Conservation (phyloP, 2,113 vertebrate species). For the Festucalex cinctus region DNA sequence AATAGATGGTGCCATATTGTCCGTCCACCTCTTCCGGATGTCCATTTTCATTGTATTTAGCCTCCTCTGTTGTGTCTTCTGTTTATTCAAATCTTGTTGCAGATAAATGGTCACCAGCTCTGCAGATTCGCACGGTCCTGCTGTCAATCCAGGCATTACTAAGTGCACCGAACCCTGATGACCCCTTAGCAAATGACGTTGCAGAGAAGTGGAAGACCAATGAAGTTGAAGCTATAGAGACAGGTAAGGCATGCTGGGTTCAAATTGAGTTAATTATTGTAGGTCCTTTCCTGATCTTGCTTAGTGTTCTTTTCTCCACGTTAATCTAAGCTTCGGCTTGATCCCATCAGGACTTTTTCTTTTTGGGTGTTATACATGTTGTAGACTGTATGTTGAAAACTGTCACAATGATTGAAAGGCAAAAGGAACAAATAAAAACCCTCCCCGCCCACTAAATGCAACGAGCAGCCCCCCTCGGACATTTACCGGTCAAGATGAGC, state of each 20-base stretch:
- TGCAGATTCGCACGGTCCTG: conserved; percentile 98
- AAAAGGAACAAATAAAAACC: too few species aligned
- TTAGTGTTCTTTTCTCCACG: background rate
- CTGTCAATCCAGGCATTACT: conserved; percentile 99
- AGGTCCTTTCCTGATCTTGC: background rate
- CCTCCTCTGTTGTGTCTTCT: background rate
- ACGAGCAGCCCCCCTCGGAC: too few species aligned
- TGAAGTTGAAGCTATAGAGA: conserved; percentile 99
- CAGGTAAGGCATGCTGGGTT: conserved; percentile 72
- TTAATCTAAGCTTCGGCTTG: too few species aligned
- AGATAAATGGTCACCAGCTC: conserved; percentile 99
- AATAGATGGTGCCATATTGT: background rate
- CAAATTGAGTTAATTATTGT: background rate
- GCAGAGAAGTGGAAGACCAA: conserved; percentile 98
- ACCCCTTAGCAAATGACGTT: conserved; percentile 98
- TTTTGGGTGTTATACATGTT: too few species aligned
- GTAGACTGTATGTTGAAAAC: too few species aligned
- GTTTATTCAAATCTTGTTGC: background rate
- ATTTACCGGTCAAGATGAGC: too few species aligned
- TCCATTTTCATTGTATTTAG: background rate
- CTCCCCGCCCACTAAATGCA: too few species aligned
- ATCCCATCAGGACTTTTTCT: too few species aligned
- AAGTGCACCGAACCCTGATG: conserved; percentile 97
- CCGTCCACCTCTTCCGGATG: background rate
- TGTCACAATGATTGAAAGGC: too few species aligned